A percentile compares a stretch with the other conserved stretches of the same genome.
Evolutionary conservation across 2,113 vertebrate species (phyloP).

Genomic region (Corythoichthys intestinalis): DNA sequence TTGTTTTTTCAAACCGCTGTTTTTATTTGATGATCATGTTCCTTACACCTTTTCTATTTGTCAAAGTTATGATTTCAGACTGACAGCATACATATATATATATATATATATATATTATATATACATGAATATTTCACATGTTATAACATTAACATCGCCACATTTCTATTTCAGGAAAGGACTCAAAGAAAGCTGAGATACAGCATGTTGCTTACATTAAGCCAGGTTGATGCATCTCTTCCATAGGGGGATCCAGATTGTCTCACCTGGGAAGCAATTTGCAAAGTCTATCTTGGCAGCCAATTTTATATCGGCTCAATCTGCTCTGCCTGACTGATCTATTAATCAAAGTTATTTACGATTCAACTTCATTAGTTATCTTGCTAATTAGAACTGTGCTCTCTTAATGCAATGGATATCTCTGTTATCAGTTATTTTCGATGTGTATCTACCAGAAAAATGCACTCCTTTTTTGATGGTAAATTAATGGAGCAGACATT

Average conservation of each 20-base stretch:
- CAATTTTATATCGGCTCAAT: slow-evolving; percentile 20
- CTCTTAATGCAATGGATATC: slow-evolving; percentile 12
- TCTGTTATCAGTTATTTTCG: neutral
- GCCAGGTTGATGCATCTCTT: slow-evolving; percentile 28
- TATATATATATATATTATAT: too few relatives aligned
- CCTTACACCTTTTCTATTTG: neutral
- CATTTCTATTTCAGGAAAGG: slow-evolving; percentile 15
- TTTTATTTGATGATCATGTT: neutral
- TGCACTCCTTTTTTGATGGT: neutral
- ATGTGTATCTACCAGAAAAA: neutral
- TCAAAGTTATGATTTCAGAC: neutral
- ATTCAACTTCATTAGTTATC: slow-evolving; percentile 32
- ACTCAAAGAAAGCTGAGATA: slow-evolving; percentile 14
- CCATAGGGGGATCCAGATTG: slow-evolving; percentile 26
- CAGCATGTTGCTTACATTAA: slow-evolving; percentile 6
- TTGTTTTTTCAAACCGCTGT: neutral
- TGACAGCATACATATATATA: neutral
- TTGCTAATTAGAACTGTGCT: slow-evolving; percentile 30
- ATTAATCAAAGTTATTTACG: slow-evolving; percentile 53
- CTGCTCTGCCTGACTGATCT: slow-evolving; percentile 44
- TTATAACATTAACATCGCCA: slow-evolving; percentile 12
- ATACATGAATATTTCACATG: neutral
- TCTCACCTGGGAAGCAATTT: slow-evolving; percentile 38
- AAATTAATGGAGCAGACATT: neutral
- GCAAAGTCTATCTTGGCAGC: slow-evolving; percentile 37